These are phyloP conservation scores for Macrobrachium rosenbergii DNA, from an alignment of 1,140 invertebrate species.

Conservation along the genomic window DNA sequence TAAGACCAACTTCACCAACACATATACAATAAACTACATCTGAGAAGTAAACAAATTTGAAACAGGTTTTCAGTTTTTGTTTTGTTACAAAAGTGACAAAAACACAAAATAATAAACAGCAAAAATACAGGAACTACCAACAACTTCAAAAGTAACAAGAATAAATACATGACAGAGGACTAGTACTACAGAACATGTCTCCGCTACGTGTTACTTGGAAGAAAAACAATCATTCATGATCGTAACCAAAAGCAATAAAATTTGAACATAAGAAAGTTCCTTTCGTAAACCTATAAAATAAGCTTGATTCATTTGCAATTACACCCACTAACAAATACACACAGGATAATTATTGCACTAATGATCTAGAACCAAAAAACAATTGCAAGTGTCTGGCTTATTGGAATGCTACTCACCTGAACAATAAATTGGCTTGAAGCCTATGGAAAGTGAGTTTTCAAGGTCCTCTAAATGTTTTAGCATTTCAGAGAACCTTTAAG, in stretches of 20 bases:
- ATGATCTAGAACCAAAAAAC: constrained; percentile 25
- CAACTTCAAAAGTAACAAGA: constrained; percentile 35
- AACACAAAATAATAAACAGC: neutral
- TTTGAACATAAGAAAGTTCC: neutral
- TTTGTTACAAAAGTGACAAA: neutral
- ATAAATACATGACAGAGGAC: constrained; percentile 25
- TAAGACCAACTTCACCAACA: too few relatives aligned
- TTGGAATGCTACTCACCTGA: too few relatives aligned
- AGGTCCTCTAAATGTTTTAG: neutral
- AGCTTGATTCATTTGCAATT: too few relatives aligned
- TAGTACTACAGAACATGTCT: constrained; percentile 18
- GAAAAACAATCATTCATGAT: neutral
- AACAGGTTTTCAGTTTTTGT: neutral
- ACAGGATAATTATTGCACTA: constrained; percentile 25
- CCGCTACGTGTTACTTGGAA: neutral
- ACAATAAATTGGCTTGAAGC: neutral
- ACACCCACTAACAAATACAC: constrained; percentile 21
- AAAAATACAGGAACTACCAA: neutral
- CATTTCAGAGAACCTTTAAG: neutral
- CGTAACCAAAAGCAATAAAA: neutral
- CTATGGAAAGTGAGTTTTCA: neutral
- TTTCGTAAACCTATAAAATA: neutral
- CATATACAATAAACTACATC: too few relatives aligned
- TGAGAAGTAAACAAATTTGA: too few relatives aligned
- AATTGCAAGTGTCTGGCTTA: constrained; percentile 33